These are phyloP conservation scores for Calephelis virginiensis DNA, from an alignment of 1,140 invertebrate genomes.

Conservation along the genomic window DNA sequence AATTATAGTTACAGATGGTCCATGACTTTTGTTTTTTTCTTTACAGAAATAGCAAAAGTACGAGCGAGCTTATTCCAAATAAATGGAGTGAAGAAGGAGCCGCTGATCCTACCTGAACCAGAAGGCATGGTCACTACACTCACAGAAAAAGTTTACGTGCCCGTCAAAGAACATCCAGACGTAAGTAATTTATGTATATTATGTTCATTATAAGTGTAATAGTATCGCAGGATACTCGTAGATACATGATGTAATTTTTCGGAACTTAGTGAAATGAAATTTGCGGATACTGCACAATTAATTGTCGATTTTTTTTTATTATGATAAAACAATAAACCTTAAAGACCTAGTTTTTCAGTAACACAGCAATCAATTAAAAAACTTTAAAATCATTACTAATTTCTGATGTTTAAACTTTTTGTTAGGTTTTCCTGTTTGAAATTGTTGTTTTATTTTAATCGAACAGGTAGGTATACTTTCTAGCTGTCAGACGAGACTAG, in stretches of 20 bases:
- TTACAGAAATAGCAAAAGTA: constrained; percentile 98
- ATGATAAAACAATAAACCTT: too few species aligned
- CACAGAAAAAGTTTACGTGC: constrained; percentile 99
- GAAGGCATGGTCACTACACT: constrained; percentile 94
- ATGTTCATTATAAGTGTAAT: background rate
- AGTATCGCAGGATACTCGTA: background rate
- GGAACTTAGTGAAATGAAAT: too few species aligned
- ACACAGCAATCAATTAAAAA: too few species aligned
- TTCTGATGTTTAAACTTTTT: too few species aligned
- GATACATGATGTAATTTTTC: background rate
- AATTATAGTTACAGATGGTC: constrained; percentile 47
- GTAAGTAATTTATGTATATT: constrained; percentile 84
- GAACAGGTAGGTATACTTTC: too few species aligned
- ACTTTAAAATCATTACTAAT: too few species aligned
- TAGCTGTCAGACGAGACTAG: too few species aligned
- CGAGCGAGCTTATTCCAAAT: constrained; percentile 98
- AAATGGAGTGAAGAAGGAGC: constrained; percentile 96
- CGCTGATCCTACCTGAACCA: constrained; percentile 94
- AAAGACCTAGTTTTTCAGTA: too few species aligned
- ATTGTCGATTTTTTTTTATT: too few species aligned
- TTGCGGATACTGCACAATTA: too few species aligned
- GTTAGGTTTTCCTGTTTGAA: too few species aligned
- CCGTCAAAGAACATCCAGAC: constrained; percentile 99
- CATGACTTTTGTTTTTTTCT: constrained; percentile 64
- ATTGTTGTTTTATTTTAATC: too few species aligned